Percentiles rank a stretch among this genome's conserved stretches.
Evolutionary conservation across 1,140 invertebrate species (phyloP).

Genomic region (Cataglyphis hispanica): DNA sequence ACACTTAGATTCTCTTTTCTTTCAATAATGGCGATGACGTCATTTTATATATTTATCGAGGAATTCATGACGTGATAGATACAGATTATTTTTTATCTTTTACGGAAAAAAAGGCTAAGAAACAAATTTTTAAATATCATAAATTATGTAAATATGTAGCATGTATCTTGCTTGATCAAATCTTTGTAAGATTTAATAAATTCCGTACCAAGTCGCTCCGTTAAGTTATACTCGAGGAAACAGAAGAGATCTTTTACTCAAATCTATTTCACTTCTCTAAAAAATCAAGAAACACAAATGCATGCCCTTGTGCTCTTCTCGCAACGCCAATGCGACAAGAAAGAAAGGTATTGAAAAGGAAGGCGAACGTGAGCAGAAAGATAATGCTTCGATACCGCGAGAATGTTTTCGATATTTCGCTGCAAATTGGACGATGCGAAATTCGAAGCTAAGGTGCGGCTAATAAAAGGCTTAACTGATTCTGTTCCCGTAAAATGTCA

Average conservation of each 20-base stretch:
- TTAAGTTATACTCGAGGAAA: constrained; percentile 8
- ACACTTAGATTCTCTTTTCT: neutral
- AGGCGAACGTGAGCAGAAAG: neutral
- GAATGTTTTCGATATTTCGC: constrained; percentile 31
- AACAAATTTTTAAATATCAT: neutral
- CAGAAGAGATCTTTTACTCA: neutral
- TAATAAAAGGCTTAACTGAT: constrained; percentile 8
- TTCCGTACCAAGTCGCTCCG: neutral
- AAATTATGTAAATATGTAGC: neutral
- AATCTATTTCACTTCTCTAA: constrained; percentile 12
- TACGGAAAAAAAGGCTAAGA: neutral
- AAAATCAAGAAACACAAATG: constrained; percentile 4
- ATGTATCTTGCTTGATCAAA: neutral
- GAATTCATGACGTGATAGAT: neutral
- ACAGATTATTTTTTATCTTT: neutral
- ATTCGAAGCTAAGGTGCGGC: neutral
- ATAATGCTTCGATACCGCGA: neutral
- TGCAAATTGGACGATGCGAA: constrained; percentile 43
- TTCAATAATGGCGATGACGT: neutral
- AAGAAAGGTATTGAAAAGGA: constrained; percentile 20
- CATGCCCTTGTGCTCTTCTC: neutral
- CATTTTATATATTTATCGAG: neutral
- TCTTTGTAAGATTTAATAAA: neutral
- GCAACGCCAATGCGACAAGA: neutral
- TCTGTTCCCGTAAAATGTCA: neutral